Percentiles rank a stretch among this genome's conserved stretches.
phyloP scores from a whole-genome alignment of 92 coral and sea anemone genomes.

The Paramuricea clavata region DNA sequence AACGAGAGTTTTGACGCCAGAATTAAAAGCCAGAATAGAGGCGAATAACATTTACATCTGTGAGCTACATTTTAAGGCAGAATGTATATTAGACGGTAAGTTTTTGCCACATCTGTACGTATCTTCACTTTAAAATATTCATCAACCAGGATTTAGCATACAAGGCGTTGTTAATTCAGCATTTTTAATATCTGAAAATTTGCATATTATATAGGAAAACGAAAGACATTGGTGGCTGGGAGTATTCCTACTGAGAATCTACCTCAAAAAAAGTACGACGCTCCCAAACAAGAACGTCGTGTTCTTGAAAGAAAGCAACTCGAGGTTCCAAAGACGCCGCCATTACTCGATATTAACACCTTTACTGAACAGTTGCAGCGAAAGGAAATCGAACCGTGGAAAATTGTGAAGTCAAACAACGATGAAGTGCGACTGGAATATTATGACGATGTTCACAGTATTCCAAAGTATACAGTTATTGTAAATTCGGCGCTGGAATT shows the following conservation, averaged over 20 bases:
- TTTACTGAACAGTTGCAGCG: slow-evolving; percentile 56
- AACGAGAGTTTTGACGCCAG: not conserved
- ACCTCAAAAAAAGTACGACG: not conserved
- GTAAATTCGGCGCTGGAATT: not conserved
- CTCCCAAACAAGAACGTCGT: not conserved
- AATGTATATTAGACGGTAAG: not conserved
- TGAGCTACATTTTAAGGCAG: not conserved
- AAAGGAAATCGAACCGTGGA: not conserved
- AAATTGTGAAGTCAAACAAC: not conserved
- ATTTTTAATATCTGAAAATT: not conserved
- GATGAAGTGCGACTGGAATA: not conserved
- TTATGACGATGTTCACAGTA: not conserved
- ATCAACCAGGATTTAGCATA: not conserved
- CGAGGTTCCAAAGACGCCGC: too few species aligned
- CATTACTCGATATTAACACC: not conserved
- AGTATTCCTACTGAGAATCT: not conserved
- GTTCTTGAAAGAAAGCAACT: not conserved
- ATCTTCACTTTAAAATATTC: too few species aligned
- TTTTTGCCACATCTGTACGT: too few species aligned
- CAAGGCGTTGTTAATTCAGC: not conserved
- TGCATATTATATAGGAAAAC: not conserved
- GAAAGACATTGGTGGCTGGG: slow-evolving; percentile 23
- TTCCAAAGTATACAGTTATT: not conserved
- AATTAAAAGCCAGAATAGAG: not conserved
- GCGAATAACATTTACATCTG: not conserved